Evolutionary conservation across 2,888 invertebrate genomes (phyloP).

Genomic region (Pterostichus madidus): DNA sequence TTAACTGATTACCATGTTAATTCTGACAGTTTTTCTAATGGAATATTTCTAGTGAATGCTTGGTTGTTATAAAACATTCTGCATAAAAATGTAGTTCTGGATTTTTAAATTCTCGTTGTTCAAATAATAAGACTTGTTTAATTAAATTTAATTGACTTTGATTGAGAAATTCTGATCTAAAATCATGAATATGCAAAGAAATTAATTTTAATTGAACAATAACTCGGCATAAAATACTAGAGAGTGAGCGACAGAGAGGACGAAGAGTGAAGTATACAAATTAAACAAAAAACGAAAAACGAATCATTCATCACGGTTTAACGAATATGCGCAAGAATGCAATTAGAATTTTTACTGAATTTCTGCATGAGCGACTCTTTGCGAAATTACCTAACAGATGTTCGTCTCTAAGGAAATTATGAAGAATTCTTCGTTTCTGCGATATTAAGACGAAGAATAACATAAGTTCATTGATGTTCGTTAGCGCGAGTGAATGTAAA

Average conservation of each 20-base stretch:
- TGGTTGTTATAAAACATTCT: background rate
- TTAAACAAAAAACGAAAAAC: slow-evolving; percentile 52
- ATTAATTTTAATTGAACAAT: slow-evolving; percentile 51
- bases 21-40: no score
- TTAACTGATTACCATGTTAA: no score
- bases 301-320: slow-evolving; percentile 39
- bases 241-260: background rate
- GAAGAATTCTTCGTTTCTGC: slow-evolving; percentile 41
- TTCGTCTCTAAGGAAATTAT: slow-evolving; percentile 56
- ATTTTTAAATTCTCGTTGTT: slow-evolving; percentile 5
- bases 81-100: background rate
- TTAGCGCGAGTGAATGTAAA: slow-evolving; percentile 16
- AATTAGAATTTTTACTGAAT: slow-evolving; percentile 57
- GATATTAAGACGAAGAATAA: slow-evolving; percentile 51
- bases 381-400: slow-evolving; percentile 54
- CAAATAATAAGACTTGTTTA: slow-evolving; percentile 18
- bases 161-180: slow-evolving; percentile 37
- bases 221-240: slow-evolving; percentile 15
- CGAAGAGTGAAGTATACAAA: slow-evolving; percentile 36
- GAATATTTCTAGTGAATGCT: background rate
- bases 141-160: slow-evolving; percentile 44
- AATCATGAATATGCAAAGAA: slow-evolving; percentile 50
- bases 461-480: slow-evolving; percentile 42
- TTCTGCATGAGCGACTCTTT: slow-evolving; percentile 45
- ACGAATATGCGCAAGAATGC: slow-evolving; percentile 55